Conservation (phyloP, 1,140 invertebrate genomes). For the Belonocnema kinseyi region DNA sequence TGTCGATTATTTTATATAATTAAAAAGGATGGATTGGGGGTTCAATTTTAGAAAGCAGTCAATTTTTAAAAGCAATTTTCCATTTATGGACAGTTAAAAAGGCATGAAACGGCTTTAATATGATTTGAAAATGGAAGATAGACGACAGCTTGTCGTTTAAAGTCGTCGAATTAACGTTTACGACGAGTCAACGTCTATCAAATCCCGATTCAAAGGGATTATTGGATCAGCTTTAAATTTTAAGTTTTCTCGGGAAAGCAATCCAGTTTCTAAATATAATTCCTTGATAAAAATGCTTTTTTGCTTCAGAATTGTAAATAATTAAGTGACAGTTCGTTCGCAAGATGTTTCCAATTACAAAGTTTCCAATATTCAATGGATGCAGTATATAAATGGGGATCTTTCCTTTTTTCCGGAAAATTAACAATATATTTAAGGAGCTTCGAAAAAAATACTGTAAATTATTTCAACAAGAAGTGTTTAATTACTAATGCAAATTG, state of each 20-base stretch:
- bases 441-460: too few species aligned
- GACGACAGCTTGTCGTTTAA: slow-evolving; percentile 29
- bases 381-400: too few species aligned
- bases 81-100: background rate
- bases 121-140: background rate
- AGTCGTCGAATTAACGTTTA: slow-evolving; percentile 38
- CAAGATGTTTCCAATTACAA: background rate
- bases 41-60: background rate
- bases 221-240: slow-evolving; percentile 45
- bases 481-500: too few species aligned
- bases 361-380: too few species aligned
- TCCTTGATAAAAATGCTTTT: background rate
- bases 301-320: background rate
- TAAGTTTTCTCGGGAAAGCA: slow-evolving; percentile 21
- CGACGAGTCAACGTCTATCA: background rate
- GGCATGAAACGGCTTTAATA: background rate
- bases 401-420: too few species aligned
- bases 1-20: background rate
- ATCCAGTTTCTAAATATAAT: slow-evolving; percentile 2
- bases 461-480: too few species aligned
- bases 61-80: background rate
- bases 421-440: too few species aligned
- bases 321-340: background rate
- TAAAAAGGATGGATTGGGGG: background rate
- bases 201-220: slow-evolving; percentile 35